Conservation (phyloP, 2,888 invertebrate species). For the Lithophane leautieri region DNA sequence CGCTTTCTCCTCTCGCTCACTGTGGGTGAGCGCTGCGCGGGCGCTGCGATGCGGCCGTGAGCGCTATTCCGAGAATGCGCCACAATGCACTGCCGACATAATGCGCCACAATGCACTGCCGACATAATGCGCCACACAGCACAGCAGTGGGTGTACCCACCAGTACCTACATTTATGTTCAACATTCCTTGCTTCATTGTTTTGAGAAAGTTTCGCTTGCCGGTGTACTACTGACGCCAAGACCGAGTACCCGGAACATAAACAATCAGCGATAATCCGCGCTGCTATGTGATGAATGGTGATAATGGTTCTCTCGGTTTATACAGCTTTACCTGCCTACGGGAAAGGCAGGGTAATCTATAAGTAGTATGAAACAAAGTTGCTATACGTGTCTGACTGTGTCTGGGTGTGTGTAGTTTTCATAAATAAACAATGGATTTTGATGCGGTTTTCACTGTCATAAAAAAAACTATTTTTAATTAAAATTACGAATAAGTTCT, state of each 20-base stretch:
- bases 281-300: background rate
- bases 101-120: conserved; percentile 13
- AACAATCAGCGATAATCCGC: conserved; percentile 29
- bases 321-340: background rate
- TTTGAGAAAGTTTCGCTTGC: conserved; percentile 38
- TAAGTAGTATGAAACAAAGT: too few species aligned
- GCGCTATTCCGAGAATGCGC: conserved; percentile 31
- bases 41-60: conserved; percentile 8
- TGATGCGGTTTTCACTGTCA: too few species aligned
- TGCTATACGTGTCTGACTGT: too few species aligned
- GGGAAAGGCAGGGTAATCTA: background rate
- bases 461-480: too few species aligned
- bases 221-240: background rate
- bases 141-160: background rate
- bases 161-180: background rate
- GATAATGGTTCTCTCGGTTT: background rate
- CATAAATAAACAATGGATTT: too few species aligned
- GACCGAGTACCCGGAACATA: conserved; percentile 31
- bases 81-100: conserved; percentile 20
- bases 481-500: too few species aligned
- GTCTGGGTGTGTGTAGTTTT: too few species aligned
- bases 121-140: conserved; percentile 18
- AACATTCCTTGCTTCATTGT: conserved; percentile 58
- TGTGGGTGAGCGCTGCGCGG: background rate
- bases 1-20: conserved; percentile 33